These are phyloP conservation scores for Thomomys bottae DNA, from an alignment of 2,113 vertebrate species.

Conservation along the genomic window DNA sequence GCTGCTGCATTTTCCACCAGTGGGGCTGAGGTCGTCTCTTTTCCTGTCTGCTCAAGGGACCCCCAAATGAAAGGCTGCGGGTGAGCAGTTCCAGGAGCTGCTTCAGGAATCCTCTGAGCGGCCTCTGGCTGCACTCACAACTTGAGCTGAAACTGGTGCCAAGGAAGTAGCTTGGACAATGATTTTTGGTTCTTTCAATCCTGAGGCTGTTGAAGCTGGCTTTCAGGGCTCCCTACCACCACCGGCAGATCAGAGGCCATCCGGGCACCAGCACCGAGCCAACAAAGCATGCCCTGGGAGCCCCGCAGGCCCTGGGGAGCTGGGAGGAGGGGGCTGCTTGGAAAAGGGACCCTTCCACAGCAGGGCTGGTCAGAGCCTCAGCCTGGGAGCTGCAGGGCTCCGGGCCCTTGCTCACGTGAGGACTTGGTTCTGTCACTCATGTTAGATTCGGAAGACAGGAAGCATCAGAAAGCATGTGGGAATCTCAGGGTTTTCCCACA, in stretches of 20 bases:
- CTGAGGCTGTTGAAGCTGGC: not conserved
- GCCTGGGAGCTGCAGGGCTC: too few relatives aligned
- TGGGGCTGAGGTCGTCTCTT: too few relatives aligned
- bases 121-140: not conserved
- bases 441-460: not conserved
- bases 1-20: too few relatives aligned
- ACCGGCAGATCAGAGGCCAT: not conserved
- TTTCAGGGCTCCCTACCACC: not conserved
- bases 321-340: too few relatives aligned
- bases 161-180: not conserved
- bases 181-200: not conserved
- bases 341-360: too few relatives aligned
- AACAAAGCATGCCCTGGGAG: not conserved
- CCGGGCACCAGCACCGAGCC: not conserved
- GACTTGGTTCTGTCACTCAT: accelerated
- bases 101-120: too few relatives aligned
- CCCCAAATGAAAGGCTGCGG: too few relatives aligned
- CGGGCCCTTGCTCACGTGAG: accelerated
- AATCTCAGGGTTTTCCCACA: not conserved
- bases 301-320: too few relatives aligned
- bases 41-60: not conserved
- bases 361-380: not conserved
- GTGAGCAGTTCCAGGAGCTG: too few relatives aligned
- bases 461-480: too few relatives aligned
- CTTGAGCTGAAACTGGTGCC: not conserved